Conservation (phyloP, 2,888 invertebrate species). For the Vesta saturnalis region DNA sequence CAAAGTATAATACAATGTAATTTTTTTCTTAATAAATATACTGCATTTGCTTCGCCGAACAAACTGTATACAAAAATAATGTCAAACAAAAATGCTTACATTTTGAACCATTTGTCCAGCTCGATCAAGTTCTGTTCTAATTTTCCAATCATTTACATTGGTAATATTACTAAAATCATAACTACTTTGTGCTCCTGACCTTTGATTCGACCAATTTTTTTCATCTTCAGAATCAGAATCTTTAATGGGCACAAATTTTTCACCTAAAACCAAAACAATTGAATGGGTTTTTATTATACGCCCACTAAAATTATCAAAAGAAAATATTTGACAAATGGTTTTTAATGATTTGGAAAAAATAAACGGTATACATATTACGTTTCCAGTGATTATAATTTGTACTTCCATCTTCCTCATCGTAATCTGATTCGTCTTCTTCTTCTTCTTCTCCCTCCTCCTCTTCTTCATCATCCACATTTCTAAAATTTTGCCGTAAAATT, state of each 20-base stretch:
- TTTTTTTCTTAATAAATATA: neutral
- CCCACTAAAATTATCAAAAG: neutral
- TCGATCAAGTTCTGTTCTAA: constrained; percentile 59
- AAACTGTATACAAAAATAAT: too few relatives aligned
- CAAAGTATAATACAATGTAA: too few relatives aligned
- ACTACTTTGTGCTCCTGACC: constrained; percentile 47
- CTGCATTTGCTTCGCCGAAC: too few relatives aligned
- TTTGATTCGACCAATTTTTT: constrained; percentile 29
- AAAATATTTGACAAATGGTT: constrained; percentile 37
- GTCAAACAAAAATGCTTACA: constrained; percentile 48
- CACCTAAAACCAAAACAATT: neutral
- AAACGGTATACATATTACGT: constrained; percentile 53
- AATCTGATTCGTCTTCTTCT: constrained; percentile 51
- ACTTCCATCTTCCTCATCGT: constrained; percentile 45
- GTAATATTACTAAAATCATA: constrained; percentile 68
- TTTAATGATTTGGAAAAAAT: constrained; percentile 15
- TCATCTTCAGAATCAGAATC: constrained; percentile 53
- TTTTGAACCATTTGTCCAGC: constrained; percentile 55
- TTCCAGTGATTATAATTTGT: constrained; percentile 54
- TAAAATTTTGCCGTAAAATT: constrained; percentile 65
- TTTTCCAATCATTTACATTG: constrained; percentile 65
- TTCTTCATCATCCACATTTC: constrained; percentile 61
- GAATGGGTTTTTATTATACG: constrained; percentile 13
- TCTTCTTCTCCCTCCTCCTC: constrained; percentile 55
- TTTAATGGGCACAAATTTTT: constrained; percentile 26